These are phyloP conservation scores for Cheumatopsyche charites DNA, from an alignment of 1,140 invertebrate genomes.

Conservation along the genomic window DNA sequence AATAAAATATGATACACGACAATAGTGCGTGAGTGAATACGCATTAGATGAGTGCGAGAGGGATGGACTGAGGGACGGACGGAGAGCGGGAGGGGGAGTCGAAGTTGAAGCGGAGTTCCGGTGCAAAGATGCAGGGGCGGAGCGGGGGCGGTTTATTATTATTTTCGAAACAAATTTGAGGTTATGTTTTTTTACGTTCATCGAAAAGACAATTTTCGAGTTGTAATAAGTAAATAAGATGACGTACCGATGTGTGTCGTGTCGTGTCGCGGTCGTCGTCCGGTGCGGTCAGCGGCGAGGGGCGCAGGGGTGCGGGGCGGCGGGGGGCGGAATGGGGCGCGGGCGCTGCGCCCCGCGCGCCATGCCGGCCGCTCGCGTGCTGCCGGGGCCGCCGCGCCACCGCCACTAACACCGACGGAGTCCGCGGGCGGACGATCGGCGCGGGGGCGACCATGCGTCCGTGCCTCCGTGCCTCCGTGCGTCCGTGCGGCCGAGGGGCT, in stretches of 20 bases:
- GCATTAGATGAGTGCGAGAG: too few relatives aligned
- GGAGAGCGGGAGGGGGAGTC: background rate
- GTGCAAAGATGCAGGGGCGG: too few relatives aligned
- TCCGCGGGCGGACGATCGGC: background rate
- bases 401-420: slow-evolving; percentile 14
- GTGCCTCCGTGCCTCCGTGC: background rate
- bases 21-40: too few relatives aligned
- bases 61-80: too few relatives aligned
- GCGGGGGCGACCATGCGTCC: background rate
- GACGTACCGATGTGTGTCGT: slow-evolving; percentile 28
- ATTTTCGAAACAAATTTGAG: too few relatives aligned
- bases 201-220: too few relatives aligned
- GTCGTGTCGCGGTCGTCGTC: background rate
- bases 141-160: too few relatives aligned
- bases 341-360: slow-evolving; percentile 30
- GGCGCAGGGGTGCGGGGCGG: background rate
- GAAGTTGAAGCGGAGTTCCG: background rate
- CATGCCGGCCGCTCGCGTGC: slow-evolving; percentile 22
- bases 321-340: background rate
- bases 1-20: too few relatives aligned
- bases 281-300: background rate
- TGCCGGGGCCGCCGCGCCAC: slow-evolving; percentile 32
- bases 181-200: too few relatives aligned
- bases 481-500: background rate
- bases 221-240: too few relatives aligned